phyloP scores from a whole-genome alignment of 1,140 invertebrate genomes.

The Calephelis nemesis region DNA sequence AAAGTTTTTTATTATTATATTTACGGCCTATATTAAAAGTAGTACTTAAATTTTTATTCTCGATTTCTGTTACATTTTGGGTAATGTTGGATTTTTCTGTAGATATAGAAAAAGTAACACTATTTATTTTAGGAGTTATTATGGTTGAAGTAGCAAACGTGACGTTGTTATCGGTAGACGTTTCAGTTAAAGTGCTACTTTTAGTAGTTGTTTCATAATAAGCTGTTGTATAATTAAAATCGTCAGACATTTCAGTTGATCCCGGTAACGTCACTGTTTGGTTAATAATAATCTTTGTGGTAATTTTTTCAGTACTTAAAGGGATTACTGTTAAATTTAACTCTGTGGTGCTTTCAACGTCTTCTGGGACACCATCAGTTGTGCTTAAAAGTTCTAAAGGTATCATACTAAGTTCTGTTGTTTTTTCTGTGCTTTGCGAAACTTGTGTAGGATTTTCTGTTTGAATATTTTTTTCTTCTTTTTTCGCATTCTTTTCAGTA shows the following conservation, averaged over 20 bases:
- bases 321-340: constrained; percentile 66
- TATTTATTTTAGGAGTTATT: constrained; percentile 19
- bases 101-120: constrained; percentile 19
- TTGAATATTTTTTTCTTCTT: constrained; percentile 28
- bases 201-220: constrained; percentile 40
- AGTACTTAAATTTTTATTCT: neutral
- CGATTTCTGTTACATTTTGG: constrained; percentile 2
- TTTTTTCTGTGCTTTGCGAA: constrained; percentile 29
- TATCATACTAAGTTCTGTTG: constrained; percentile 60
- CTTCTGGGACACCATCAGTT: constrained; percentile 46
- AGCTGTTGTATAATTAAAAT: constrained; percentile 42
- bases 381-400: constrained; percentile 66
- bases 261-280: constrained; percentile 53
- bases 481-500: constrained; percentile 22
- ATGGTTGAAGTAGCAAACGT: neutral
- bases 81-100: neutral
- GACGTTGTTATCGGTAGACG: constrained; percentile 1
- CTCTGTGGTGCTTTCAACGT: constrained; percentile 58
- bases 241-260: constrained; percentile 54
- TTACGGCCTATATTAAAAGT: neutral
- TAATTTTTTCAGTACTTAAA: constrained; percentile 45
- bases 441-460: constrained; percentile 18
- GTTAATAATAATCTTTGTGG: constrained; percentile 45
- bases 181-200: constrained; percentile 25
- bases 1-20: neutral